Evolutionary conservation across 1,140 invertebrate species (phyloP).

Genomic region (Phortica variegata): DNA sequence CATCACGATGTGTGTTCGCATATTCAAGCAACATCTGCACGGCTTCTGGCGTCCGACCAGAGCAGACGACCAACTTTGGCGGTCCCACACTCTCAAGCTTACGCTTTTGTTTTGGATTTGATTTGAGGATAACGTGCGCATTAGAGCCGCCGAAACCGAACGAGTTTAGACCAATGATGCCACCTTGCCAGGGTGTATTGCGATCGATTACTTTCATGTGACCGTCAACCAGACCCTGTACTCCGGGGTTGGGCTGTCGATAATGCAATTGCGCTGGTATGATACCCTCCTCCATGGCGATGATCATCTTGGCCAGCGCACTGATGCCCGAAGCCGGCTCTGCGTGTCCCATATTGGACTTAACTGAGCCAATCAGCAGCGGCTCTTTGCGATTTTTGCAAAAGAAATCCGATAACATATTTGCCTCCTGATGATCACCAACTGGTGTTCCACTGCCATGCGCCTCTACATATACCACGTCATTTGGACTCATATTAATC

Average conservation of each 20-base stretch:
- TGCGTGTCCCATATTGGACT: constrained; percentile 97
- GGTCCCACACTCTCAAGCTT: constrained; percentile 49
- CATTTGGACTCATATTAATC: constrained; percentile 72
- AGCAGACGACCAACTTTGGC: constrained; percentile 74
- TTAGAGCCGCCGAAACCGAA: constrained; percentile 98
- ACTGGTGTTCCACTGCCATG: constrained; percentile 96
- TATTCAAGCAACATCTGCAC: constrained; percentile 70
- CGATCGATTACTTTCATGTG: constrained; percentile 81
- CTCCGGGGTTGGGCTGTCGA: constrained; percentile 80
- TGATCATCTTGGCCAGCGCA: constrained; percentile 83
- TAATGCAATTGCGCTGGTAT: constrained; percentile 93
- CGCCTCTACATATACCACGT: constrained; percentile 88
- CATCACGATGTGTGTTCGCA: constrained; percentile 62
- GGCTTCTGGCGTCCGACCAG: constrained; percentile 81
- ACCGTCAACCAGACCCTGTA: constrained; percentile 83
- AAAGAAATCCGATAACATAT: constrained; percentile 88
- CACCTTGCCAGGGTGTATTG: constrained; percentile 80
- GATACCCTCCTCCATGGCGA: constrained; percentile 84
- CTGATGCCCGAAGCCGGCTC: constrained; percentile 92
- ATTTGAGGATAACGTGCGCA: constrained; percentile 85
- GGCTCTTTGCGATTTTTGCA: constrained; percentile 77
- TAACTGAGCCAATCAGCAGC: constrained; percentile 90
- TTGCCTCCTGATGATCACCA: constrained; percentile 96
- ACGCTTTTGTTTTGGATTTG: constrained; percentile 70
- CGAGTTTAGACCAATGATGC: constrained; percentile 85